phyloP scores from a whole-genome alignment of 53 echinoderm and acorn worm genomes.

The Glandiceps talaboti region DNA sequence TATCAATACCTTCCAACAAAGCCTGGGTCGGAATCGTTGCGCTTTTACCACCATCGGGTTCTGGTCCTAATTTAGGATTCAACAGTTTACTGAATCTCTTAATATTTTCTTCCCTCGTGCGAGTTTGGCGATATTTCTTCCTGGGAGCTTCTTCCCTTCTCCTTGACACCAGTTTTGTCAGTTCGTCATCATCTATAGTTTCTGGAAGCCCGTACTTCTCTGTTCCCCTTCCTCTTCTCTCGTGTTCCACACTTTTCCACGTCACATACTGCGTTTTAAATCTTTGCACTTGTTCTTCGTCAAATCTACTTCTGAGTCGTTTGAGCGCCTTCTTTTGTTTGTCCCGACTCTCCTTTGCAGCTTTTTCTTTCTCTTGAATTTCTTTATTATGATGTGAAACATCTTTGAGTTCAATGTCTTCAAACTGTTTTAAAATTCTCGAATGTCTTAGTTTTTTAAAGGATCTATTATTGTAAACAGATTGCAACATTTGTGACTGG shows the following conservation, averaged over 20 bases:
- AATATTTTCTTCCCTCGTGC: conserved; percentile 68
- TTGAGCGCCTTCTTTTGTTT: conserved; percentile 57
- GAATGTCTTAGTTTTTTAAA: conserved; percentile 66
- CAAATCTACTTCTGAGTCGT: conserved; percentile 58
- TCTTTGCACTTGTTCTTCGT: conserved; percentile 87
- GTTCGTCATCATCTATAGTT: conserved; percentile 69
- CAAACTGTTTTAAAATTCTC: conserved; percentile 66
- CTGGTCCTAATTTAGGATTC: conserved; percentile 51
- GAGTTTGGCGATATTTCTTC: conserved; percentile 50
- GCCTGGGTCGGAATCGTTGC: conserved; percentile 1
- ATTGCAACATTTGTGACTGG: conserved; percentile 42
- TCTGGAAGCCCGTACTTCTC: conserved; percentile 78
- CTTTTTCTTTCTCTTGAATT: conserved; percentile 18
- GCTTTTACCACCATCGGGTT: conserved; percentile 22
- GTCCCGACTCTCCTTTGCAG: conserved; percentile 27
- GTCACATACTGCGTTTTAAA: conserved; percentile 89
- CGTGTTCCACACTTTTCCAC: conserved; percentile 86
- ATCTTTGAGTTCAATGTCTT: conserved; percentile 38
- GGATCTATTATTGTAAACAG: conserved; percentile 64
- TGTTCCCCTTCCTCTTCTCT: conserved; percentile 46
- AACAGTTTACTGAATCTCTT: conserved; percentile 53
- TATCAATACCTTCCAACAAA: conserved; percentile 68
- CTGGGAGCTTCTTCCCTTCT: neutral
- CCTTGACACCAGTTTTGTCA: neutral
- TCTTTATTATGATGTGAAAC: conserved; percentile 43